These are phyloP conservation scores for Diaprepes abbreviatus DNA, from an alignment of 2,888 invertebrate genomes.

Conservation along the genomic window DNA sequence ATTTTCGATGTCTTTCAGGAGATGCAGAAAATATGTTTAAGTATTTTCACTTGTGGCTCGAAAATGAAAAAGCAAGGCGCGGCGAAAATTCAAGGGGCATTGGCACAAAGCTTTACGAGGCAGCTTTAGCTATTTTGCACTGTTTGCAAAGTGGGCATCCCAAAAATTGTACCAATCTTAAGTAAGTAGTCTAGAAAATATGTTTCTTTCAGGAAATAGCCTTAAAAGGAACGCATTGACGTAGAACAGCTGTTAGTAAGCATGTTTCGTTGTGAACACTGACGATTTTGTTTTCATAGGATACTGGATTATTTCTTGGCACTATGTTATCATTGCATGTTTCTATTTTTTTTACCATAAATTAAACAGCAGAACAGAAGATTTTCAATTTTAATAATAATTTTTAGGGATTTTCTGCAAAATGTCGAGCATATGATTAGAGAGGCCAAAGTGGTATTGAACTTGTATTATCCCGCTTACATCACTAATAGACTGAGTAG, in stretches of 20 bases:
- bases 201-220: too few species aligned
- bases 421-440: slow-evolving; percentile 60
- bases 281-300: too few species aligned
- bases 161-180: slow-evolving; percentile 59
- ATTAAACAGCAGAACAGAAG: too few species aligned
- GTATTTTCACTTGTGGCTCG: slow-evolving; percentile 61
- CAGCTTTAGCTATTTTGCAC: slow-evolving; percentile 60
- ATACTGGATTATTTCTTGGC: too few species aligned
- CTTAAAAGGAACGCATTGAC: too few species aligned
- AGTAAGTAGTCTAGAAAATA: slow-evolving; percentile 52
- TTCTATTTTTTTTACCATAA: too few species aligned
- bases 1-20: slow-evolving; percentile 50
- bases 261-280: too few species aligned
- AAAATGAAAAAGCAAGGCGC: slow-evolving; percentile 59
- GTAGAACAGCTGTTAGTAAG: too few species aligned
- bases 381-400: too few species aligned
- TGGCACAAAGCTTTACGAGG: slow-evolving; percentile 60
- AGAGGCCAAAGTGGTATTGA: slow-evolving; percentile 60
- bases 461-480: slow-evolving; percentile 61
- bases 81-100: slow-evolving; percentile 59
- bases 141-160: slow-evolving; percentile 58
- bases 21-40: slow-evolving; percentile 61
- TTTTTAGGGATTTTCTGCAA: slow-evolving; percentile 57
- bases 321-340: too few species aligned
- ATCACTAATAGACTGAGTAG: slow-evolving; percentile 60